Conservation (phyloP, 1,140 invertebrate species). For the Megalonaias nervosa region DNA sequence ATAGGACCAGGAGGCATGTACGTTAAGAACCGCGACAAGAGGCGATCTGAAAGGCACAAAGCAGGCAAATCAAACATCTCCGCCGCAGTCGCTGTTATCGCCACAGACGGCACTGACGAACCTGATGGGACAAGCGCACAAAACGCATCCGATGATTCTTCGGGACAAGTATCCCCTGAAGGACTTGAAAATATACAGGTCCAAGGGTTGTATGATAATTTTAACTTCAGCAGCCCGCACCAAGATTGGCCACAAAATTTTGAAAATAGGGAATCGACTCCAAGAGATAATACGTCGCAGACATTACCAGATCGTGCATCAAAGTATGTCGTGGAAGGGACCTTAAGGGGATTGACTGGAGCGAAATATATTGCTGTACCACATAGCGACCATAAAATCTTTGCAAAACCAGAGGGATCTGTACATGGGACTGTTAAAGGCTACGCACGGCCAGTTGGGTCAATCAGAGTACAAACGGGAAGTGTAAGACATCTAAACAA, state of each 20-base stretch:
- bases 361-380: slow-evolving; percentile 31
- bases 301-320: slow-evolving; percentile 14
- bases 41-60: too few species aligned
- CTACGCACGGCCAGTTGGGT: too few species aligned
- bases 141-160: too few species aligned
- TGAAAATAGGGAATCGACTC: slow-evolving; percentile 16
- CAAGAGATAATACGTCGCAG: background rate
- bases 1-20: background rate
- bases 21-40: slow-evolving; percentile 23
- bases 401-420: too few species aligned
- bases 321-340: slow-evolving; percentile 26
- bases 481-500: too few species aligned
- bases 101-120: slow-evolving; percentile 1
- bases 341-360: slow-evolving; percentile 20
- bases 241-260: slow-evolving; percentile 30
- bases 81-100: background rate
- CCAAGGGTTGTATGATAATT: slow-evolving; percentile 20
- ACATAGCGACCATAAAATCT: background rate
- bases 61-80: too few species aligned
- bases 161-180: background rate
- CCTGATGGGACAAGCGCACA: background rate
- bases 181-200: slow-evolving; percentile 7
- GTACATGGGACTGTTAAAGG: too few species aligned
- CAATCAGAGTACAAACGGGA: too few species aligned
- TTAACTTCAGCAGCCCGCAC: slow-evolving; percentile 5